Conservation (phyloP, 2,888 invertebrate species). For the Leuctra nigra region DNA sequence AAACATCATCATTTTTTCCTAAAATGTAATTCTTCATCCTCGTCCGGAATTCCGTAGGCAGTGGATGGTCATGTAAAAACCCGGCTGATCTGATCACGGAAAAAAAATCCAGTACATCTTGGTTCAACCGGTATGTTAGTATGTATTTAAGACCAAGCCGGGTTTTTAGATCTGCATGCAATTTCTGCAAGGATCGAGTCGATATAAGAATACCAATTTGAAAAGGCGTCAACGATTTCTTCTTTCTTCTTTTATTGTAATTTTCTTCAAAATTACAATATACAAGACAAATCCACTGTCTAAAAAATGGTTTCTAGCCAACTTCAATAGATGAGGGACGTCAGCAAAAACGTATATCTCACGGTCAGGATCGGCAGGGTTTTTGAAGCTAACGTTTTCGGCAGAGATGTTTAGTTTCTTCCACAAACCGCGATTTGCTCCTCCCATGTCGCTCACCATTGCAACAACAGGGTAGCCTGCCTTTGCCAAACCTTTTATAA, state of each 20-base stretch:
- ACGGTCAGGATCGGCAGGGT: background rate
- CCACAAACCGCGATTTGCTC: slow-evolving; percentile 8
- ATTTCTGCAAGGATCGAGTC: background rate
- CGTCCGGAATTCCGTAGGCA: background rate
- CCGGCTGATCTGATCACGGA: background rate
- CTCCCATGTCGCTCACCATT: slow-evolving; percentile 31
- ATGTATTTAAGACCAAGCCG: background rate
- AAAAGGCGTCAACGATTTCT: background rate
- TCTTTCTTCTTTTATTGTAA: background rate
- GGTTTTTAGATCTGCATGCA: background rate
- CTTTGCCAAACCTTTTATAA: slow-evolving; percentile 27
- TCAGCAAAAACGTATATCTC: background rate
- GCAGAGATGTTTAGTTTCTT: background rate
- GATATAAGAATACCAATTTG: background rate
- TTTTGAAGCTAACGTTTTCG: no score
- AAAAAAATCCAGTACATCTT: slow-evolving; percentile 1
- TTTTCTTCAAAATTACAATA: background rate
- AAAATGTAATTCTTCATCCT: no score
- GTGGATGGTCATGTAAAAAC: background rate
- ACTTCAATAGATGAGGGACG: background rate
- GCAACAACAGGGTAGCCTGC: slow-evolving; percentile 32
- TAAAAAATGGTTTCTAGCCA: background rate
- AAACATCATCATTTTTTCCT: no score
- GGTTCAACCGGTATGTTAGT: background rate
- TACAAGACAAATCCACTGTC: background rate